Evolutionary conservation across 2,797 vertebrate species (phyloP), one percentile per base, ranked within the genome.

Genomic region (Mallotus villosus): DNA sequence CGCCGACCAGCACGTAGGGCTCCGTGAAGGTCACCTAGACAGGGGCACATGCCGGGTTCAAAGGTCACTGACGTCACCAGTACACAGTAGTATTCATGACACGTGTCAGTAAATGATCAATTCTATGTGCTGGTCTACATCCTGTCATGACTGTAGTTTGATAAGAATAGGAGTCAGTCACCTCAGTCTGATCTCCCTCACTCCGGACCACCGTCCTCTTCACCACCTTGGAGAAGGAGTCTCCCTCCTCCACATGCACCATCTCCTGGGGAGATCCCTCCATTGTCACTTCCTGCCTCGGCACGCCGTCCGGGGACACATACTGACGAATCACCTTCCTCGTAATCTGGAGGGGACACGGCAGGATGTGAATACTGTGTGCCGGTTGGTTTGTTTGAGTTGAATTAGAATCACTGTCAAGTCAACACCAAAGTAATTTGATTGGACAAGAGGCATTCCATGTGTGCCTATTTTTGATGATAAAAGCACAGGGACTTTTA

Each of bases 201-300:
- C 95, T 97, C 82, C 85, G 94, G 21, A 99, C 87, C 73, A 98
- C 94, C 0, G 97, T 94, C 4, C 97, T 94, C 83, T 97, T 99
- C 60, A 98, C 72, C 70, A 98, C 96, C 87, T 93, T 96, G 81
- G 96, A 98, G 67, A 95, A 95, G 5, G 81, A 17, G 16, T 98
- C 96, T 32, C 95, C 96, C 25, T 96, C 94, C 55, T 96, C 88
- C 0, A 96, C 82, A 22, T 49, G 74, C 70, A 96, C 53, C 0
- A 90, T 89, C 14, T 93, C 87, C 78, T 96, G 96, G 0, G 89
- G 92, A 0, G 78, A 72, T 27, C 97, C 97, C 53, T 97, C 95
- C 63, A 95, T 60, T 0, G 90, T 88, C 79, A 97, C 91, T 63
- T 98, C 96, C 87, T 97, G 95, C 53, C 88, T 92, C 75, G 97